Percentiles rank a stretch among this genome's conserved stretches.
phyloP scores from a whole-genome alignment of 2,113 vertebrate genomes.

The Hypocryptadius cinnamomeus region DNA sequence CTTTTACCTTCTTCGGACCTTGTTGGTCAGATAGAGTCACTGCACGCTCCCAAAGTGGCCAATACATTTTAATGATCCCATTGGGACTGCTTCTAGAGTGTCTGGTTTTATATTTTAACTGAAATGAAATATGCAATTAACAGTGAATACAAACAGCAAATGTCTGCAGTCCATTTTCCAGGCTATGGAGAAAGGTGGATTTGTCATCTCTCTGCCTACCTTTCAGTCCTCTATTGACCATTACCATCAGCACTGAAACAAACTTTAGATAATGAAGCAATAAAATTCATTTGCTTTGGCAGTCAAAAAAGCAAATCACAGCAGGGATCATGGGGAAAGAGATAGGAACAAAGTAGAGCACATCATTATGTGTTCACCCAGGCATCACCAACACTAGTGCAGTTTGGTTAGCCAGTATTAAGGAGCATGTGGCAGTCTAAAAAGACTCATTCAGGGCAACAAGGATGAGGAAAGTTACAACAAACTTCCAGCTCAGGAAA shows the following conservation, averaged over 20 bases:
- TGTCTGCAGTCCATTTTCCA: background rate
- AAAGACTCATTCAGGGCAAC: background rate
- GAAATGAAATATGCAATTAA: background rate
- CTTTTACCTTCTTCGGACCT: background rate
- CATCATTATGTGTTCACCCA: background rate
- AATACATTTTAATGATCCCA: background rate
- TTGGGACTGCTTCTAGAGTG: background rate
- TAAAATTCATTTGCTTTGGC: background rate
- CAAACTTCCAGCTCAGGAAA: background rate
- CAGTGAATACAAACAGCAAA: background rate
- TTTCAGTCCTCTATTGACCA: background rate
- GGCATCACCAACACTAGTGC: background rate
- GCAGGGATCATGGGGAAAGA: background rate
- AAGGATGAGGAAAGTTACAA: background rate
- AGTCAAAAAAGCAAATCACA: background rate
- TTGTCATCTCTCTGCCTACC: background rate
- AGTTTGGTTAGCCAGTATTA: background rate
- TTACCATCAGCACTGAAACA: background rate
- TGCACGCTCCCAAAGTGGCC: background rate
- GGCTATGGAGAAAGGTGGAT: background rate
- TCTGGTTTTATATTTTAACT: background rate
- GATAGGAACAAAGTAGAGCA: background rate
- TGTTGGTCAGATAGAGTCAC: background rate
- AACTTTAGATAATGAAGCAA: background rate
- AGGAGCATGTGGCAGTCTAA: background rate